phyloP scores from a whole-genome alignment of 1,140 invertebrate genomes.

The Antheraea mylitta region DNA sequence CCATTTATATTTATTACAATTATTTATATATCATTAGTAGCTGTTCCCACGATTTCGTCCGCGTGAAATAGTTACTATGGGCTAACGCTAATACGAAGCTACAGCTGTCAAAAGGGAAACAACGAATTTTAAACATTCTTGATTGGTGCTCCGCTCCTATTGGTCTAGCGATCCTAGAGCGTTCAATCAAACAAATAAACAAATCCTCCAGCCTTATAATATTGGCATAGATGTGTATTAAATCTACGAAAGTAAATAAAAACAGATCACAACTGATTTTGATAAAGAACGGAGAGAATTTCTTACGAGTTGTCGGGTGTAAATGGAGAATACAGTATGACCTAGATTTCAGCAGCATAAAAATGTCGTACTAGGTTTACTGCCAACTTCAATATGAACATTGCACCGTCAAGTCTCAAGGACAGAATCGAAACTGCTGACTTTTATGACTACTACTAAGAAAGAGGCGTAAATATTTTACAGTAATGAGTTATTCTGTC shows the following conservation, averaged over 20 bases:
- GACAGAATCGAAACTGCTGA: constrained; percentile 10
- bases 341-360: constrained; percentile 17
- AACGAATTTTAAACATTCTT: too few species aligned
- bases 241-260: neutral
- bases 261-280: neutral
- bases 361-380: constrained; percentile 14
- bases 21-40: too few species aligned
- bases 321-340: constrained; percentile 7
- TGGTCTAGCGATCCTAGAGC: too few species aligned
- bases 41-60: too few species aligned
- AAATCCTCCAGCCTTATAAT: too few species aligned
- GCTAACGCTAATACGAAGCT: too few species aligned
- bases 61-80: too few species aligned
- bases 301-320: neutral
- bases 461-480: constrained; percentile 7
- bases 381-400: constrained; percentile 18
- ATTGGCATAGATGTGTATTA: too few species aligned
- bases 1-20: too few species aligned
- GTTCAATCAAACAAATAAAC: too few species aligned
- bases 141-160: too few species aligned
- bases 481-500: neutral
- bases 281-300: neutral
- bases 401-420: constrained; percentile 21
- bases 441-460: constrained; percentile 9
- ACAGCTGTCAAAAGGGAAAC: too few species aligned